Evolutionary conservation across 1,140 invertebrate genomes (phyloP), one percentile per base, ranked within the genome.

Genomic region (Sitobion miscanthi): DNA sequence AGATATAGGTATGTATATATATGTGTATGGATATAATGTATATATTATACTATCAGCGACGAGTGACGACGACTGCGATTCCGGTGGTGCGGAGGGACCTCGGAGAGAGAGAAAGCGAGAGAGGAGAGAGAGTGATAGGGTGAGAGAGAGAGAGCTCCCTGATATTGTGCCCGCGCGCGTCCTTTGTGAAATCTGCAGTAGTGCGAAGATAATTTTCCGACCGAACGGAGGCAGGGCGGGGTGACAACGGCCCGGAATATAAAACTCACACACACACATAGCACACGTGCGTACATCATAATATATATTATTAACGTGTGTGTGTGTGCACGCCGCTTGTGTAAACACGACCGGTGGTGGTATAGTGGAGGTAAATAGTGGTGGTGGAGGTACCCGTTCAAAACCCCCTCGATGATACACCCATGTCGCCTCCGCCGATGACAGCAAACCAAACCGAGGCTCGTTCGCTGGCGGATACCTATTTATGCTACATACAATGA

Each of bases 121-220:
- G 23, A 82, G 0, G 77, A 82, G 77, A 47, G 62, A 86, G 85
- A 1, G 42, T 47, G 85, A 9, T 21, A 82, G n/a, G 11, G 69
- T 20, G 77, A 47, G 45, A 47, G 45, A 47, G 17, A 83, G 82
- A 83, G 20, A 42, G 82, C 35, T 21, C 20, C 82, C 35, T 3
- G 38, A 38, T 38, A 83, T 69, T 69, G 62, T n/a, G 62, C 62
- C 35, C 38, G 21, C 49, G 21, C 49, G 20, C 20, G 35, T 62
- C 38, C 89, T 90, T 90, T 90, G 89, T 90, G 54, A 54, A 69
- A 62, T 62, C 89, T 45, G 35, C 52, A 62, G 89, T 69, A 62
- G 89, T 90, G 89, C 89, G 89, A 90, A 62, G 89, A 90, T 90
- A 90, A 90, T 90, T 90, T 90, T 90, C 89, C 89, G 89, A 90